Conservation (phyloP, 2,113 vertebrate genomes). For the Paratilapia polleni region DNA sequence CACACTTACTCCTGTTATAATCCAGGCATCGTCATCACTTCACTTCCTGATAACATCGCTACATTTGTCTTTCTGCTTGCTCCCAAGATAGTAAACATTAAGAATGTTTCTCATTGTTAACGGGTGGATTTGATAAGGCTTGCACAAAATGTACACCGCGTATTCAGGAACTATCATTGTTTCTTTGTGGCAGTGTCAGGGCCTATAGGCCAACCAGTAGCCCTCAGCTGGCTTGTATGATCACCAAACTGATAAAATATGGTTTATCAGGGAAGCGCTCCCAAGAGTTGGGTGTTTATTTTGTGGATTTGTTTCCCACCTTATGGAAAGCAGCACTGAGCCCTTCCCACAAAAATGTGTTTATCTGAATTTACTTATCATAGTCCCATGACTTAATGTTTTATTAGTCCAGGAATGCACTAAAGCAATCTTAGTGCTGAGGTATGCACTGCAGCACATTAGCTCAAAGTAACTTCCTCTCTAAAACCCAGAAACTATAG, state of each 20-base stretch:
- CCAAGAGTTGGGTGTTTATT: background rate
- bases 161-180: background rate
- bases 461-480: background rate
- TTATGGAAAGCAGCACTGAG: conserved; percentile 28
- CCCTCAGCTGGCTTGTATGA: background rate
- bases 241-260: conserved; percentile 16
- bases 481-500: background rate
- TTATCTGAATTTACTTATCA: conserved; percentile 18
- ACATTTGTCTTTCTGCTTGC: background rate
- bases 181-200: background rate
- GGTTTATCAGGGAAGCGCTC: background rate
- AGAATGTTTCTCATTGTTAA: background rate
- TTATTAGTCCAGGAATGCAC: conserved; percentile 20
- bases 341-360: background rate
- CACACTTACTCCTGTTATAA: background rate
- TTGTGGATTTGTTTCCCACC: background rate
- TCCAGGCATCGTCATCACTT: too few species aligned
- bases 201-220: conserved; percentile 4
- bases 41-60: background rate
- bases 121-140: background rate
- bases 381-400: conserved; percentile 39
- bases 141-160: background rate
- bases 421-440: conserved; percentile 14
- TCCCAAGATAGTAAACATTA: background rate
- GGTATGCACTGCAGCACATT: background rate